Conservation (phyloP, 92 coral and sea anemone species). For the Epizoanthus stellaris region DNA sequence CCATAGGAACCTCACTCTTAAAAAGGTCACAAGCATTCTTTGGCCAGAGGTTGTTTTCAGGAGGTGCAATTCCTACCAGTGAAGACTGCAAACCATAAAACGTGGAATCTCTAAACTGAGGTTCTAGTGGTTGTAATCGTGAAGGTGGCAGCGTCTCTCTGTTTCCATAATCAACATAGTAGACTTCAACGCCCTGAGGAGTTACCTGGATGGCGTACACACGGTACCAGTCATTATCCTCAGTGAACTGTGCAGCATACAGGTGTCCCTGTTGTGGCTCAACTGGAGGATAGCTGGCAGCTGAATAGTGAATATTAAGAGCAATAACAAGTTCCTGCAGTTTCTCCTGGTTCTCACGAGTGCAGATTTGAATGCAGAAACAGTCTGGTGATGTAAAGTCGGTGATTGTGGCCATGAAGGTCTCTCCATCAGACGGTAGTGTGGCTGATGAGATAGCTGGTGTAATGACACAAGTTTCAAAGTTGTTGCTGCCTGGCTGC, state of each 20-base stretch:
- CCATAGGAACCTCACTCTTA: slow-evolving; percentile 54
- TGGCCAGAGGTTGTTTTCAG: slow-evolving; percentile 63
- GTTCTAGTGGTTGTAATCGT: slow-evolving; percentile 61
- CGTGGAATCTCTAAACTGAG: slow-evolving; percentile 36
- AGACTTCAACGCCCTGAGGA: slow-evolving; percentile 44
- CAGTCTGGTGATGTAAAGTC: slow-evolving; percentile 48
- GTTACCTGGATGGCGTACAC: slow-evolving; percentile 46
- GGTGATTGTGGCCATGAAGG: slow-evolving; percentile 53
- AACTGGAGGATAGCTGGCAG: slow-evolving; percentile 42
- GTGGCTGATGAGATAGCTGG: slow-evolving; percentile 47
- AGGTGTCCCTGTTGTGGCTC: slow-evolving; percentile 22
- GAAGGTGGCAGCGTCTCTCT: slow-evolving; percentile 50
- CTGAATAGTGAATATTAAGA: slow-evolving; percentile 43
- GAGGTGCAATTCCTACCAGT: slow-evolving; percentile 61
- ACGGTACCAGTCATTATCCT: slow-evolving; percentile 71
- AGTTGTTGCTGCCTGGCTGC: background rate
- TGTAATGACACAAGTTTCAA: slow-evolving; percentile 11
- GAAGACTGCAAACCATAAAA: slow-evolving; percentile 53
- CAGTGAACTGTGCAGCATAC: slow-evolving; percentile 69
- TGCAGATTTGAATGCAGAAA: slow-evolving; percentile 57
- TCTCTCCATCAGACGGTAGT: slow-evolving; percentile 48
- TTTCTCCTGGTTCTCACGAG: slow-evolving; percentile 51
- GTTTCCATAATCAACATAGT: slow-evolving; percentile 76
- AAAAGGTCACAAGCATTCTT: slow-evolving; percentile 69
- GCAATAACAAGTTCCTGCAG: slow-evolving; percentile 42